Evolutionary conservation across 92 coral and sea anemone genomes (phyloP), one percentile per base, ranked within the genome.

Genomic region (Phenganax stokvisi): DNA sequence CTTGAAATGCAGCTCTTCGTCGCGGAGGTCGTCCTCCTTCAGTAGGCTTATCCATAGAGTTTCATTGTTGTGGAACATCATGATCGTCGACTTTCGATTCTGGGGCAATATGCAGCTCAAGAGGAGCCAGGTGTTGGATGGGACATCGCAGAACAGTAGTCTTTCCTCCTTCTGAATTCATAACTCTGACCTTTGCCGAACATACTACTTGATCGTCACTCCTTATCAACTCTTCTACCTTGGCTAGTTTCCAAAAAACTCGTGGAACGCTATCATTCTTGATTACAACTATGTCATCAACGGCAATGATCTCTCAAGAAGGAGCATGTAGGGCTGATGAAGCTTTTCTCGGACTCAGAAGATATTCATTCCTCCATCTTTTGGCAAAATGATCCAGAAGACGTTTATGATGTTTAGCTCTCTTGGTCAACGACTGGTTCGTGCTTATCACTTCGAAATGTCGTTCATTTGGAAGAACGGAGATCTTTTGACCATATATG

Each of bases 201-300:
- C 5, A 0, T 37, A 37, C 47, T 37, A 37, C 47, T 0, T 37
- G 3, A 37, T 37, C 47, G 5, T 37, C 47, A 37, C 47, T 37
- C 47, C 47, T 37, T 37, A 37, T 37, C 47, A 37, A 37, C 47
- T 37, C 47, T 37, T 37, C 47, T 37, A 37, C 47, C 47, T 37
- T 37, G 47, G 47, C 47, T 58, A 77, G 25, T n/a, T 77, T 77
- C 81, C 81, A 57, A 77, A 77, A 77, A 29, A 60, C 71, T 16
- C 54, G 71, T 6, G 69, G 70, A 59, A 16, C 6, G 6, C 27
- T 31, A 10, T 77, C 81, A 57, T 77, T 77, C 57, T 77, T 77
- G 10, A 77, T 54, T 8, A 77, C 55, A 8, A 77, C 81, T 16
- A 77, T 62, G 15, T 77, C 81, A 29, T 56, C 69, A 3, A 77